A percentile compares a stretch with the other conserved stretches of the same genome.
Evolutionary conservation across 1,140 invertebrate genomes (phyloP).

Genomic region (Amyelois transitella): DNA sequence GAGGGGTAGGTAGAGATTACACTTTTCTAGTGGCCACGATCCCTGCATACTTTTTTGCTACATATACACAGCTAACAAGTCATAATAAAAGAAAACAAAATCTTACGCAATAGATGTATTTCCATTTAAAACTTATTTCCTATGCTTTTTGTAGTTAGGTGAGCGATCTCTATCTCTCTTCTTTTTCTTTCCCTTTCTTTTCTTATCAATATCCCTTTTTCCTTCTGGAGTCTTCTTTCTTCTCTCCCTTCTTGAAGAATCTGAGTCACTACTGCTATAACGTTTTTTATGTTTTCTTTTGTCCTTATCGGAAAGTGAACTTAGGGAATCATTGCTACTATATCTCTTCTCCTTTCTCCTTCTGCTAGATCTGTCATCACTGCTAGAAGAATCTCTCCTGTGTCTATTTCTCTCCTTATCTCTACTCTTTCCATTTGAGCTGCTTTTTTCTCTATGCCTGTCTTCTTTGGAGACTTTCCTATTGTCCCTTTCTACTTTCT

Average conservation of each 20-base stretch:
- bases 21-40: too few species aligned
- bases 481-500: constrained; percentile 8
- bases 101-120: constrained; percentile 16
- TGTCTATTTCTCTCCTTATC: constrained; percentile 20
- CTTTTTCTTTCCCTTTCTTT: constrained; percentile 71
- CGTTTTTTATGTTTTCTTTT: constrained; percentile 50
- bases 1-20: too few species aligned
- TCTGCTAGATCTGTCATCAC: constrained; percentile 40
- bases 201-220: constrained; percentile 68
- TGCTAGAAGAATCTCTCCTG: constrained; percentile 46
- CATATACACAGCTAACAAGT: not conserved
- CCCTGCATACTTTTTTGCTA: not conserved
- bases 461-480: constrained; percentile 6
- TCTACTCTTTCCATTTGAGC: constrained; percentile 33
- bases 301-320: constrained; percentile 46
- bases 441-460: constrained; percentile 8
- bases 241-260: constrained; percentile 29
- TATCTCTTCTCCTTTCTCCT: constrained; percentile 65
- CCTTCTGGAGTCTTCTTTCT: constrained; percentile 37
- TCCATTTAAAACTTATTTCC: constrained; percentile 37
- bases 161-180: constrained; percentile 67
- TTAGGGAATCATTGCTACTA: constrained; percentile 61
- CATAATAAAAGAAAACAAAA: not conserved
- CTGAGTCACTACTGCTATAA: constrained; percentile 31
- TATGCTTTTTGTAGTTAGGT: constrained; percentile 60